These are phyloP conservation scores for Dorcus hopei DNA, from an alignment of 2,888 invertebrate genomes.

Conservation along the genomic window DNA sequence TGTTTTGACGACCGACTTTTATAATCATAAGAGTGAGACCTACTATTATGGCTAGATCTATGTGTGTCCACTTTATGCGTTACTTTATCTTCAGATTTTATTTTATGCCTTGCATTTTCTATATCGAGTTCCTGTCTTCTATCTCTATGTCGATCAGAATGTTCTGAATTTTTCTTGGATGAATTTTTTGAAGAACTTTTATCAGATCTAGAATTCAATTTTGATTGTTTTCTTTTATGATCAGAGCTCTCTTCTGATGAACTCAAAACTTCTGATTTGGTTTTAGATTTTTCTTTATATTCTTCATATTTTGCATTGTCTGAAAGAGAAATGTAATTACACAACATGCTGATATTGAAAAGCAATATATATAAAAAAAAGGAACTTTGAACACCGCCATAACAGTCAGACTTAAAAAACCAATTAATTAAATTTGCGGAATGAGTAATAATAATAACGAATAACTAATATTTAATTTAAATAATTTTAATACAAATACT, in stretches of 20 bases:
- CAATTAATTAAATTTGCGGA: not conserved
- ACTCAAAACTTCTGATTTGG: not conserved
- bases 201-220: not conserved
- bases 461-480: not conserved
- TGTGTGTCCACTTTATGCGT: not conserved
- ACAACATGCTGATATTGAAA: too few species aligned
- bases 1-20: not conserved
- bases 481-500: conserved; percentile 45
- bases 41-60: not conserved
- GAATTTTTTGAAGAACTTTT: not conserved
- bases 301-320: conserved; percentile 71
- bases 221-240: not conserved
- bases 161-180: not conserved
- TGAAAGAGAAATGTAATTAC: conserved; percentile 38
- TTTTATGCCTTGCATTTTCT: not conserved
- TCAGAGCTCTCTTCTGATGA: not conserved
- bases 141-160: not conserved
- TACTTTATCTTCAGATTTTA: too few species aligned
- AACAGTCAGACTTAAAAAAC: too few species aligned
- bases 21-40: not conserved
- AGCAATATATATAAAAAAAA: too few species aligned
- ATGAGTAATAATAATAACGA: not conserved
- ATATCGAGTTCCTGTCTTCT: not conserved
- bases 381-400: too few species aligned
- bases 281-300: conserved; percentile 48